Conservation (phyloP, 2,797 vertebrate genomes). For the Austrolebias charrua region DNA sequence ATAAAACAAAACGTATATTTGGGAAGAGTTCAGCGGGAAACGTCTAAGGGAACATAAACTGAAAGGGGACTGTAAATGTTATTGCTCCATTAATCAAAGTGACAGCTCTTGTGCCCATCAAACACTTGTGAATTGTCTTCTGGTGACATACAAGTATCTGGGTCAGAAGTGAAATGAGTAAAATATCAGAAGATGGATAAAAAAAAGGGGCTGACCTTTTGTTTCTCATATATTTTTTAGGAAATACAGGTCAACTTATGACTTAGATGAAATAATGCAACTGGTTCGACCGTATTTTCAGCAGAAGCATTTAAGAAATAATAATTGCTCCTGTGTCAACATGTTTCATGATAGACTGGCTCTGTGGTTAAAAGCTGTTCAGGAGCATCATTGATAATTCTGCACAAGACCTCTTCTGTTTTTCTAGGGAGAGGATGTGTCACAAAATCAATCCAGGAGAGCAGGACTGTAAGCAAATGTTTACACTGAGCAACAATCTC, state of each 20-base stretch:
- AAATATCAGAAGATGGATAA: constrained; percentile 43
- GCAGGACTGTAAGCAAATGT: constrained; percentile 62
- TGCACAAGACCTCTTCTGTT: constrained; percentile 35
- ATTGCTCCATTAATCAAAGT: constrained; percentile 70
- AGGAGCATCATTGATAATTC: constrained; percentile 50
- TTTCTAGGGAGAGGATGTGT: constrained; percentile 47
- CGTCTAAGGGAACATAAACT: constrained; percentile 49
- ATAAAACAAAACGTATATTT: constrained; percentile 35
- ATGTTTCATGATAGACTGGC: constrained; percentile 43
- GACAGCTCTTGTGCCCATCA: constrained; percentile 49
- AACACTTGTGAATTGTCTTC: constrained; percentile 46
- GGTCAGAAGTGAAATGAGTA: constrained; percentile 38
- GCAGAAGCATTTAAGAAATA: constrained; percentile 56
- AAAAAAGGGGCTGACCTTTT: constrained; percentile 60
- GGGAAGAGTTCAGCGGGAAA: constrained; percentile 40
- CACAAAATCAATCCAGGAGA: constrained; percentile 62
- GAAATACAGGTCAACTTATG: constrained; percentile 12
- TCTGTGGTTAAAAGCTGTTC: constrained; percentile 37
- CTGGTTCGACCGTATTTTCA: constrained; percentile 57
- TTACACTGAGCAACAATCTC: constrained; percentile 48
- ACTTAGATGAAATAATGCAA: constrained; percentile 39
- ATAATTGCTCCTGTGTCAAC: constrained; percentile 51
- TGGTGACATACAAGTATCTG: constrained; percentile 52
- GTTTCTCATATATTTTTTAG: constrained; percentile 62
- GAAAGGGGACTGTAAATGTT: constrained; percentile 55